These are phyloP conservation scores for Riptortus pedestris DNA, from an alignment of 1,140 invertebrate genomes.

Conservation along the genomic window DNA sequence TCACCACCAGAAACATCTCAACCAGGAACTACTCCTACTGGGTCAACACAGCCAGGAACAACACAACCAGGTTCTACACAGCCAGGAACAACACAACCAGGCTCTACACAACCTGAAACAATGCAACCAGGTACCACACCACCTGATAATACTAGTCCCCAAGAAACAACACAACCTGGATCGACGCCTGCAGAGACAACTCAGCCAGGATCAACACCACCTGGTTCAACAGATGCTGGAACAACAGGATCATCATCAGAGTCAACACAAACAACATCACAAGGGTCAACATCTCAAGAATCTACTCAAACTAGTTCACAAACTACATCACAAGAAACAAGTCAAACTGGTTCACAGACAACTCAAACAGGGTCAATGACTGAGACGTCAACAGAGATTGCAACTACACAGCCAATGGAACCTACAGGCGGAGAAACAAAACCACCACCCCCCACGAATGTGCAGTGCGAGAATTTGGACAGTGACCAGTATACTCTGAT, in stretches of 20 bases:
- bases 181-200: background rate
- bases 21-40: slow-evolving; percentile 8
- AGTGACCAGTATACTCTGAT: slow-evolving; percentile 55
- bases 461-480: slow-evolving; percentile 14
- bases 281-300: background rate
- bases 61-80: slow-evolving; percentile 10
- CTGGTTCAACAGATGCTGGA: slow-evolving; percentile 27
- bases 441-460: slow-evolving; percentile 23
- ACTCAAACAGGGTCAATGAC: slow-evolving; percentile 23
- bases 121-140: background rate
- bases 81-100: background rate
- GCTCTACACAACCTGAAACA: slow-evolving; percentile 1
- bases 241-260: slow-evolving; percentile 23
- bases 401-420: slow-evolving; percentile 29
- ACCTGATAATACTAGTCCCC: slow-evolving; percentile 17
- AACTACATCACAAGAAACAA: slow-evolving; percentile 4
- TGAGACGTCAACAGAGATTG: slow-evolving; percentile 25
- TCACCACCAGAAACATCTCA: slow-evolving; percentile 7
- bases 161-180: slow-evolving; percentile 1
- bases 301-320: slow-evolving; percentile 10
- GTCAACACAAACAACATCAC: slow-evolving; percentile 8
- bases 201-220: background rate
- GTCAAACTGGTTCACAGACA: slow-evolving; percentile 21
- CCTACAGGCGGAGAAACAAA: slow-evolving; percentile 18
- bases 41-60: slow-evolving; percentile 8